phyloP scores from a whole-genome alignment of 2,113 vertebrate genomes.

The Anser cygnoides region DNA sequence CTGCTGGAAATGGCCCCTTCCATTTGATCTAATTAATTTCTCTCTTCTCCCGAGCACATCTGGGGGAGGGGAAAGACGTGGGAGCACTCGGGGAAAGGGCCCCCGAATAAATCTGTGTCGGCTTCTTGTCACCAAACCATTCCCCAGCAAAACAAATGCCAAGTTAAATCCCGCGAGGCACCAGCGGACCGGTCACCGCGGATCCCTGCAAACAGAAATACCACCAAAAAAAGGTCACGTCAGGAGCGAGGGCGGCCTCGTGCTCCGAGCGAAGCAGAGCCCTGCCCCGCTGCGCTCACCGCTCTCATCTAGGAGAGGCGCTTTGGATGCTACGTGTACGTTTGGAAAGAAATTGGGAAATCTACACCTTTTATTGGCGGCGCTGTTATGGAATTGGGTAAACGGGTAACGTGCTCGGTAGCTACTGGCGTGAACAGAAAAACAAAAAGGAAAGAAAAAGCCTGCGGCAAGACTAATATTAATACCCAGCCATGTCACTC shows the following conservation, averaged over 20 bases:
- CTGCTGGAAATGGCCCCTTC: background rate
- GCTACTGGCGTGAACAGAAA: conserved; percentile 29
- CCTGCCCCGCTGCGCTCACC: background rate
- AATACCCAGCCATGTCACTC: conserved; percentile 70
- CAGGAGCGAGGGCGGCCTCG: background rate
- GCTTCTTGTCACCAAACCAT: background rate
- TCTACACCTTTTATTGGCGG: background rate
- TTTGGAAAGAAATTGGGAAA: background rate
- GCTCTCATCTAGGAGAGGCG: background rate
- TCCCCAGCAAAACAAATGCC: conserved; percentile 26
- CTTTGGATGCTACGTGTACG: background rate
- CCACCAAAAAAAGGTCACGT: background rate
- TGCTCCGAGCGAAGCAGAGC: background rate
- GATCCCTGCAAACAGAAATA: conserved; percentile 14
- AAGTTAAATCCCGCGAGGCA: conserved; percentile 6
- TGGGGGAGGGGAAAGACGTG: background rate
- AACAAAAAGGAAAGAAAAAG: conserved; percentile 44
- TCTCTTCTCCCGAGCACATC: background rate
- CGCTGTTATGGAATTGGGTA: background rate
- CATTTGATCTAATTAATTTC: background rate
- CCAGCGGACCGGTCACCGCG: background rate
- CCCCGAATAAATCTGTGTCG: background rate
- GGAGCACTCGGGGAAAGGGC: background rate
- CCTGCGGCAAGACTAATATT: conserved; percentile 67
- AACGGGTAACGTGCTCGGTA: conserved; percentile 4